Conservation (phyloP, 1,140 invertebrate genomes). For the Aphis craccivora region DNA sequence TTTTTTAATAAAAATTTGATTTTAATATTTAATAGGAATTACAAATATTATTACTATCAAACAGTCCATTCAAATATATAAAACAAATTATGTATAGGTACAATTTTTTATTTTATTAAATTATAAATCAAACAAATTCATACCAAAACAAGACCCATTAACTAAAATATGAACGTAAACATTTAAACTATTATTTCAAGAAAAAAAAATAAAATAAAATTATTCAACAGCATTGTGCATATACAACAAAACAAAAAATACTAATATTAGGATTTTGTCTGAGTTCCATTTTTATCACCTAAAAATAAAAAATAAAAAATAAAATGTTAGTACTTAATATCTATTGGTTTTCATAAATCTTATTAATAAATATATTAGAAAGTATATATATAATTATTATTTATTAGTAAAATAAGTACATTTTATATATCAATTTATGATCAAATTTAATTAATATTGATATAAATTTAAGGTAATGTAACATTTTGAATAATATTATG, state of each 20-base stretch:
- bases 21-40: neutral
- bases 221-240: conserved; percentile 37
- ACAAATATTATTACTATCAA: neutral
- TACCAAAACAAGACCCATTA: neutral
- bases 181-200: conserved; percentile 15
- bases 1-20: neutral
- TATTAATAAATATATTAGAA: neutral
- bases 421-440: too few species aligned
- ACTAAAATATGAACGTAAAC: neutral
- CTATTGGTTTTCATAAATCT: neutral
- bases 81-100: neutral
- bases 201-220: conserved; percentile 14
- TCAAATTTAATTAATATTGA: too few species aligned
- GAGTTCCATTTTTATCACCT: conserved; percentile 40
- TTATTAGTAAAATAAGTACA: neutral
- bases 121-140: neutral
- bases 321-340: neutral
- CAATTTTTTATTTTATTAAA: neutral
- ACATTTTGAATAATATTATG: neutral
- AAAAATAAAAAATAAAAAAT: neutral
- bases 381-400: neutral
- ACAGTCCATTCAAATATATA: neutral
- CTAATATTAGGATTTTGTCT: conserved; percentile 15
- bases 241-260: neutral
- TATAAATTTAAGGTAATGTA: neutral